Evolutionary conservation across 2,797 vertebrate species (phyloP).

Genomic region (Anabacerthia variegaticeps): DNA sequence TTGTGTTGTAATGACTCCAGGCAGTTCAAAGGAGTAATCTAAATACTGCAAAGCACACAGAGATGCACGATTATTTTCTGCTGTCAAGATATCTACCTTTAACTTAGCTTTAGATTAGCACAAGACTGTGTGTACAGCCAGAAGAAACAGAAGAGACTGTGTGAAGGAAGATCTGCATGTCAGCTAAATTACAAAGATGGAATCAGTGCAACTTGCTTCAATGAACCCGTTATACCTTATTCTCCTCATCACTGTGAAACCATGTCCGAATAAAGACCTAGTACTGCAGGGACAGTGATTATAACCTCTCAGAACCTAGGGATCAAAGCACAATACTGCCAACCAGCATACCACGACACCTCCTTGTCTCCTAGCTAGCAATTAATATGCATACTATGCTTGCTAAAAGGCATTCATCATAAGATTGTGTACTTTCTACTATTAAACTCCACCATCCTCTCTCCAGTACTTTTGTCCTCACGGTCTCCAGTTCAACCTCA

Average conservation of each 20-base stretch:
- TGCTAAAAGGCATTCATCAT: not conserved
- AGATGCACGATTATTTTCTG: not conserved
- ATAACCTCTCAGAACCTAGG: not conserved
- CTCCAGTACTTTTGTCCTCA: not conserved
- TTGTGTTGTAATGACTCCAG: constrained; percentile 29
- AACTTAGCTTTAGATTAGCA: not conserved
- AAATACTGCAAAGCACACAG: not conserved
- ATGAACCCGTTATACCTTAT: not conserved
- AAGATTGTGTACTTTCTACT: not conserved
- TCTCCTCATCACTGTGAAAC: not conserved
- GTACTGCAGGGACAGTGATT: not conserved
- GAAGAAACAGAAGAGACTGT: not conserved
- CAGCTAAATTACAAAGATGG: not conserved
- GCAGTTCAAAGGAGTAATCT: constrained; percentile 26
- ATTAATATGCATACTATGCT: not conserved
- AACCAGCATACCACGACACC: not conserved
- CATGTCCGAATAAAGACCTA: not conserved
- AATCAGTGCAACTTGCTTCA: not conserved
- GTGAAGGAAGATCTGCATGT: not conserved
- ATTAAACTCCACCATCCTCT: not conserved
- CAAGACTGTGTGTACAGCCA: not conserved
- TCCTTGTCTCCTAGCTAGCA: not conserved
- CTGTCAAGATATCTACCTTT: constrained; percentile 9
- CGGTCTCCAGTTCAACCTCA: not conserved
- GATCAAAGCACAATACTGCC: not conserved